Evolutionary conservation across 2,797 vertebrate species (phyloP).

Genomic region (Oreortyx pictus): DNA sequence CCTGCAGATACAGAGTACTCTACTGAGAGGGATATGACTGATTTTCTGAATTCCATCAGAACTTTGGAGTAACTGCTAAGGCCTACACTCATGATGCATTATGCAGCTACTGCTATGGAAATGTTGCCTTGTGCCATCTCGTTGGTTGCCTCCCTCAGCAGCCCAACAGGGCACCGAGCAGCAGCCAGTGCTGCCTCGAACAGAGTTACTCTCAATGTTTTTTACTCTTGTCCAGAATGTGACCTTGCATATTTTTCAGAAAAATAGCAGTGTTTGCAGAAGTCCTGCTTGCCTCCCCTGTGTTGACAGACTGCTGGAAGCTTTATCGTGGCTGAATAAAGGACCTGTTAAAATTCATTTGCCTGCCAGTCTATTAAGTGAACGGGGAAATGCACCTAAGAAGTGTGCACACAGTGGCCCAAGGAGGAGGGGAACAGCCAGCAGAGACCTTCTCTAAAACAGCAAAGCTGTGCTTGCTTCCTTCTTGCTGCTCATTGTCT

Average conservation of each 20-base stretch:
- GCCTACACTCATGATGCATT: not conserved
- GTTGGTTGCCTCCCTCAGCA: not conserved
- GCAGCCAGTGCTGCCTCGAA: not conserved
- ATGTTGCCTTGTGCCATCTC: not conserved
- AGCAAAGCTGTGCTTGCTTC: not conserved
- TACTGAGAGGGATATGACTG: not conserved
- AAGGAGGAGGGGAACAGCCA: not conserved
- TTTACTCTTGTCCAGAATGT: slow-evolving; percentile 1
- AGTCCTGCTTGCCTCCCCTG: slow-evolving; percentile 18
- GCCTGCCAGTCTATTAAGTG: slow-evolving; percentile 25
- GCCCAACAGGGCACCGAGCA: not conserved
- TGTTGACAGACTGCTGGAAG: slow-evolving; percentile 45
- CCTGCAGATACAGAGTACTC: not conserved
- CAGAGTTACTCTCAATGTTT: not conserved
- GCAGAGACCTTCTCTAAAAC: not conserved
- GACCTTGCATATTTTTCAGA: not conserved
- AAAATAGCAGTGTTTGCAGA: not conserved
- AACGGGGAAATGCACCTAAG: not conserved
- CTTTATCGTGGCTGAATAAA: slow-evolving; percentile 4
- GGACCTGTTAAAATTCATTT: slow-evolving; percentile 31
- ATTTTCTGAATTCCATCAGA: not conserved
- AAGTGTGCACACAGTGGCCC: not conserved
- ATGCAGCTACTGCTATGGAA: not conserved
- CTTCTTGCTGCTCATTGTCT: rapidly evolving
- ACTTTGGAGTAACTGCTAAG: not conserved